Evolutionary conservation across 2,888 invertebrate genomes (phyloP), one percentile per base, ranked within the genome.

Genomic region (Idaea biselata): DNA sequence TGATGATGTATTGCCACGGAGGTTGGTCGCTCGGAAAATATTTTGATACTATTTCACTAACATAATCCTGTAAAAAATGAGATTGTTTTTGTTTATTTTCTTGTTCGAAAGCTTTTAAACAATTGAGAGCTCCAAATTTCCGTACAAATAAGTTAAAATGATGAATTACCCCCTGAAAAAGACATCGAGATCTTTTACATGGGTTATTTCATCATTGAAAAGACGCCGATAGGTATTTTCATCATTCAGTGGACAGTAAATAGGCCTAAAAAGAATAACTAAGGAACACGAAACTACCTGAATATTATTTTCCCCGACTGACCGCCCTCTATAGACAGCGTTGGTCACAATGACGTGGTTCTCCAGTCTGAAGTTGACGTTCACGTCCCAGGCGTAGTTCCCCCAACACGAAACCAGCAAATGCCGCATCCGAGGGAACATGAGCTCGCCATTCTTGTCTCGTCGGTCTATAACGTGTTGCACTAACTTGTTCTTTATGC

Each of bases 1-100:
- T 95, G 0, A 97, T 93, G 55, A 95, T 94, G 61, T 97, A 94
- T 79, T 97, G 97, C 97, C 97, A 97, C 16, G 97, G 97, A 0
- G 97, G 95, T 63, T 94, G 91, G 61, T 95, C 94, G 1, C 90
- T 88, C 6, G 96, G 95, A 62, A 97, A 94, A 79, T 96, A 96
- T 87, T 96, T 97, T 3, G 96, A 95, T 31, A 96, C 94, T 64
- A 96, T 93, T 62, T 96, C 96, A 76, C 96, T 96, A 59, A 97
- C 94, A 78, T 95, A 96, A 44, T 96, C 96, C 96, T 96, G 86
- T 60, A 89, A 88, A 73, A 53, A 60, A 60, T 60, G 18, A 6
- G 16, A 58, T 61, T 68, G 3, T 8, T 44, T 44, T 44, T 44
- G 14, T 8, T 14, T 3, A 44, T 44, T 44, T 14, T 14, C 8